These are phyloP conservation scores for Orestias chungarensis DNA, from an alignment of 2,797 vertebrate genomes.

Conservation along the genomic window DNA sequence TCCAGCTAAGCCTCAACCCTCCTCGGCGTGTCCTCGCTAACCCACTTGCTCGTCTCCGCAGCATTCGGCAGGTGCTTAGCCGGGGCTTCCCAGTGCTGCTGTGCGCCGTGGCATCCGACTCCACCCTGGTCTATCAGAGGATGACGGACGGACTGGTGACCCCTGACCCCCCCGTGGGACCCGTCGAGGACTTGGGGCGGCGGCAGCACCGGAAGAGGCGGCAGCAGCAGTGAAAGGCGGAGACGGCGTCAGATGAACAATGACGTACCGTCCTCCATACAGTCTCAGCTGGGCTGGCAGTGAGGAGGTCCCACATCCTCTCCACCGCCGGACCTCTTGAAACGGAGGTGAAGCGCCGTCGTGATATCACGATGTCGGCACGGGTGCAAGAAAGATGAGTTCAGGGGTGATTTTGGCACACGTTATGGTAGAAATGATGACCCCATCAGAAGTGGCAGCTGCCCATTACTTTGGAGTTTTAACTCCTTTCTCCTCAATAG, in stretches of 20 bases:
- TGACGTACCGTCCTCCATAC: background rate
- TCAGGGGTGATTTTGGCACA: background rate
- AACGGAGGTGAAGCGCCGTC: background rate
- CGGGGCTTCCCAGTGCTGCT: constrained; percentile 80
- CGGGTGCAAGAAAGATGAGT: background rate
- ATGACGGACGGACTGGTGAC: constrained; percentile 87
- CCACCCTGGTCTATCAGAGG: constrained; percentile 94
- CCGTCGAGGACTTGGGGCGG: constrained; percentile 75
- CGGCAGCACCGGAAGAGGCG: constrained; percentile 82
- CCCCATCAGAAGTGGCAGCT: background rate
- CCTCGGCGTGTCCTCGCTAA: background rate
- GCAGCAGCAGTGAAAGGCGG: constrained; percentile 63
- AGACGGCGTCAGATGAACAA: background rate
- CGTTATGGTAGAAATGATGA: background rate
- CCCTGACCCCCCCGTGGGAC: constrained; percentile 86
- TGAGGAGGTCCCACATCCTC: background rate
- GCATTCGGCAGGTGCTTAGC: constrained; percentile 71
- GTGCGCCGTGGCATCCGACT: constrained; percentile 92
- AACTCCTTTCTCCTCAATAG: background rate
- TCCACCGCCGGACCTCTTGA: background rate
- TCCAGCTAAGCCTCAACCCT: background rate
- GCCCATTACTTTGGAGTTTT: background rate
- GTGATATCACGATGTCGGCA: background rate
- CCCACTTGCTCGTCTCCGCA: constrained; percentile 26
- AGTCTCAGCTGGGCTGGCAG: background rate